Percentiles rank a stretch among this genome's conserved stretches.
These are phyloP conservation scores for Bembecia ichneumoniformis DNA, from an alignment of 2,888 invertebrate species.

Conservation along the genomic window DNA sequence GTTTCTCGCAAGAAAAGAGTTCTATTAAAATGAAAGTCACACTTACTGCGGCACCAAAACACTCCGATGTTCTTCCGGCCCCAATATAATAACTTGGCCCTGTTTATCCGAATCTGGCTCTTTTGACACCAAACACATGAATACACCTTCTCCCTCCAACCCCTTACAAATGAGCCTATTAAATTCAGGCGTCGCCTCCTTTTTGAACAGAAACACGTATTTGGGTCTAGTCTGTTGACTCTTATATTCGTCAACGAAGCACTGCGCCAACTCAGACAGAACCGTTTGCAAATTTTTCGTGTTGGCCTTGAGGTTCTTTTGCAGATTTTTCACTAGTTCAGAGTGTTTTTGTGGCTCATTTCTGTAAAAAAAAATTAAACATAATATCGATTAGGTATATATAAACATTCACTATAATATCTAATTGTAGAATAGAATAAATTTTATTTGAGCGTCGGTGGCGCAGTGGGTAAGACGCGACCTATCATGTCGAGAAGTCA, in stretches of 20 bases:
- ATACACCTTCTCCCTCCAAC: conserved; percentile 69
- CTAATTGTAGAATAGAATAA: too few species aligned
- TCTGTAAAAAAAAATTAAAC: conserved; percentile 53
- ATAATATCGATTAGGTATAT: too few species aligned
- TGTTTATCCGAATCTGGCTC: conserved; percentile 75
- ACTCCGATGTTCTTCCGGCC: conserved; percentile 64
- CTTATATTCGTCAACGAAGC: conserved; percentile 77
- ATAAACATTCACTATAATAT: too few species aligned
- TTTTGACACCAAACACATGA: conserved; percentile 79
- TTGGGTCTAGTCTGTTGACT: conserved; percentile 56
- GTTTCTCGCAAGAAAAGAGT: background rate
- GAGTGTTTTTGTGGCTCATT: conserved; percentile 79
- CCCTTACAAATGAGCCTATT: conserved; percentile 78
- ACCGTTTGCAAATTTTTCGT: conserved; percentile 77
- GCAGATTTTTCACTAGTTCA: conserved; percentile 81
- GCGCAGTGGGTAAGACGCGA: too few species aligned
- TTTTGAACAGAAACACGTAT: conserved; percentile 74
- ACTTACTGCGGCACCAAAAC: conserved; percentile 75
- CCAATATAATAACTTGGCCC: conserved; percentile 72
- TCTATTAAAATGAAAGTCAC: background rate
- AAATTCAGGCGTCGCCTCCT: conserved; percentile 85
- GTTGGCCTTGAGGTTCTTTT: conserved; percentile 75
- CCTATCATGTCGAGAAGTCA: too few species aligned
- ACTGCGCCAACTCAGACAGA: conserved; percentile 78
- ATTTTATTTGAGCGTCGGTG: too few species aligned